These are phyloP conservation scores for Sphecodes monilicornis DNA, from an alignment of 2,888 invertebrate genomes.

Conservation along the genomic window DNA sequence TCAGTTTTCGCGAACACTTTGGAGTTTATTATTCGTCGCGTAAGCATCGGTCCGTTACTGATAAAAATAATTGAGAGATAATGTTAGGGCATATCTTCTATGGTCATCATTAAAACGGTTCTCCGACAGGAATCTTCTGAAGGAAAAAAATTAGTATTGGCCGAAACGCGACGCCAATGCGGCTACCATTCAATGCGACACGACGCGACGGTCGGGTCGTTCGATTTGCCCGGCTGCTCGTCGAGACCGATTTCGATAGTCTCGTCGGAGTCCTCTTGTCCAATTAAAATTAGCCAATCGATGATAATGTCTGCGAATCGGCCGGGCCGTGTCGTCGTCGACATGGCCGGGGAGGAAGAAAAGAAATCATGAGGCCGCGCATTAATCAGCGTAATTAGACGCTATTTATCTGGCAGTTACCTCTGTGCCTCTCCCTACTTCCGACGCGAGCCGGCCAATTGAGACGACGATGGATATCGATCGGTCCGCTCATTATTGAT, in stretches of 20 bases:
- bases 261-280: slow-evolving; percentile 20
- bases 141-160: slow-evolving; percentile 1
- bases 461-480: slow-evolving; percentile 75
- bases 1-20: neutral
- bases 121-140: neutral
- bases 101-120: neutral
- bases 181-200: slow-evolving; percentile 1
- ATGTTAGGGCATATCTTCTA: neutral
- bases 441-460: slow-evolving; percentile 38
- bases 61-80: neutral
- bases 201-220: slow-evolving; percentile 3
- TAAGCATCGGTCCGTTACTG: neutral
- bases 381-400: slow-evolving; percentile 83
- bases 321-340: slow-evolving; percentile 41
- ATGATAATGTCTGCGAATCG: slow-evolving; percentile 50
- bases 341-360: slow-evolving; percentile 41
- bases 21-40: neutral
- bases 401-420: slow-evolving; percentile 78
- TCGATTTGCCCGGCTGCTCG: slow-evolving; percentile 15
- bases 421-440: slow-evolving; percentile 30
- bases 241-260: slow-evolving; percentile 23
- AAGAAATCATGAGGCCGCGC: slow-evolving; percentile 75
- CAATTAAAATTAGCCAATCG: slow-evolving; percentile 65
- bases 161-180: neutral
- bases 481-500: slow-evolving; percentile 82